A percentile compares a stretch with the other conserved stretches of the same genome.
Evolutionary conservation across 2,888 invertebrate species (phyloP).

Genomic region (Rotaria socialis): DNA sequence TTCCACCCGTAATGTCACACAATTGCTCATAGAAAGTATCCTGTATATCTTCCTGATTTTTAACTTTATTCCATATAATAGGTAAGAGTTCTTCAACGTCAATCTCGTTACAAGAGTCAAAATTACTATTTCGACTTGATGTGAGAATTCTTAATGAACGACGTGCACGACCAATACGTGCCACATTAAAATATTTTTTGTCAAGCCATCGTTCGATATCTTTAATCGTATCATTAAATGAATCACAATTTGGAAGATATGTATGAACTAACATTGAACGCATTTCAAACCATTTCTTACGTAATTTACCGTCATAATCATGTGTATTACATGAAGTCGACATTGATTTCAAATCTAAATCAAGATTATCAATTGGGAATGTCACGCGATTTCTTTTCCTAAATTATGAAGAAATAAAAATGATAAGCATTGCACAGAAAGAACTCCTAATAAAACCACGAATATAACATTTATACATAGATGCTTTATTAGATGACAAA

Average conservation of each 20-base stretch:
- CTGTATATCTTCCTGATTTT: neutral
- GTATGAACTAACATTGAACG: neutral
- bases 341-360: neutral
- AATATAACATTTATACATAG: no score
- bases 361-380: no score
- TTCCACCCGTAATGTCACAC: slow-evolving; percentile 18
- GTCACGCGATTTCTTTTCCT: no score
- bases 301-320: slow-evolving; percentile 24
- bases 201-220: neutral
- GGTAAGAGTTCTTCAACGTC: slow-evolving; percentile 21
- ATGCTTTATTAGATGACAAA: no score
- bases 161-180: neutral
- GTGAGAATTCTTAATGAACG: neutral
- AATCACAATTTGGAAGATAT: neutral
- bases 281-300: slow-evolving; percentile 16
- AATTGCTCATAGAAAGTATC: slow-evolving; percentile 17
- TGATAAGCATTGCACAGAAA: no score
- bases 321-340: neutral
- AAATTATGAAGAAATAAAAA: no score
- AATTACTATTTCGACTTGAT: neutral
- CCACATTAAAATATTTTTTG: neutral
- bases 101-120: neutral
- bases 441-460: no score
- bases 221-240: neutral
- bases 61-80: neutral